Evolutionary conservation across 2,888 invertebrate species (phyloP).

Genomic region (Bursaphelenchus okinawaensis): DNA sequence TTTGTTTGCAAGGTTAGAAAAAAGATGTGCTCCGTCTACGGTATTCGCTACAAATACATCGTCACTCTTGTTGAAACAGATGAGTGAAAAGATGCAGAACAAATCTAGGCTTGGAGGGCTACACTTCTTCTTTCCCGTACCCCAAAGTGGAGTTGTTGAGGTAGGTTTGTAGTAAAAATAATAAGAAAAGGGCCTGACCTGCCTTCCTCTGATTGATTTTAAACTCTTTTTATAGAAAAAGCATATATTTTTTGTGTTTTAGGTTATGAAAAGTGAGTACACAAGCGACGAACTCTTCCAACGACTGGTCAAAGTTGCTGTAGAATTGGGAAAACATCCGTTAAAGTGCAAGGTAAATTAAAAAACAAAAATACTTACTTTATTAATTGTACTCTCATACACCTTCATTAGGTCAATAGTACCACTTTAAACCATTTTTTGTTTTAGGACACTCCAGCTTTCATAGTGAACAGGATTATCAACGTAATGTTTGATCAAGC

Average conservation of each 20-base stretch:
- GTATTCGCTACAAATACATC: constrained; percentile 14
- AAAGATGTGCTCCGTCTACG: constrained; percentile 59
- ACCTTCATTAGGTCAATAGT: not conserved
- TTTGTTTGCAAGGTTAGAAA: constrained; percentile 71
- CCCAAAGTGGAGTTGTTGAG: constrained; percentile 2
- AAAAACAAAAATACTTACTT: not conserved
- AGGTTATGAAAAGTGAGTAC: constrained; percentile 15
- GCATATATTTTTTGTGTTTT: not conserved
- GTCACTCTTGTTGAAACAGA: not conserved
- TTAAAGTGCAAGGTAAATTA: constrained; percentile 15
- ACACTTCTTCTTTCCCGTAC: constrained; percentile 69
- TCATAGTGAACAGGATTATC: constrained; percentile 18
- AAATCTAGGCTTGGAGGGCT: constrained; percentile 71
- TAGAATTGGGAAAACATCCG: constrained; percentile 15
- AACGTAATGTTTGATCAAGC: constrained; percentile 16
- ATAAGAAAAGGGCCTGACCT: not conserved
- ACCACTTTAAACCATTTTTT: not conserved
- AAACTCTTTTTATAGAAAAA: not conserved
- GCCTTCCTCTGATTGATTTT: too few relatives aligned
- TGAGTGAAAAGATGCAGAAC: constrained; percentile 58
- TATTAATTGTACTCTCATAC: not conserved
- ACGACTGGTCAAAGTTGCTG: not conserved
- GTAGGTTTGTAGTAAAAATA: not conserved
- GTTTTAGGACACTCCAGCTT: constrained; percentile 1
- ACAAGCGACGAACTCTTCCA: constrained; percentile 11